phyloP scores from a whole-genome alignment of 2,797 vertebrate genomes.

The Melanotaenia parkinsoni region DNA sequence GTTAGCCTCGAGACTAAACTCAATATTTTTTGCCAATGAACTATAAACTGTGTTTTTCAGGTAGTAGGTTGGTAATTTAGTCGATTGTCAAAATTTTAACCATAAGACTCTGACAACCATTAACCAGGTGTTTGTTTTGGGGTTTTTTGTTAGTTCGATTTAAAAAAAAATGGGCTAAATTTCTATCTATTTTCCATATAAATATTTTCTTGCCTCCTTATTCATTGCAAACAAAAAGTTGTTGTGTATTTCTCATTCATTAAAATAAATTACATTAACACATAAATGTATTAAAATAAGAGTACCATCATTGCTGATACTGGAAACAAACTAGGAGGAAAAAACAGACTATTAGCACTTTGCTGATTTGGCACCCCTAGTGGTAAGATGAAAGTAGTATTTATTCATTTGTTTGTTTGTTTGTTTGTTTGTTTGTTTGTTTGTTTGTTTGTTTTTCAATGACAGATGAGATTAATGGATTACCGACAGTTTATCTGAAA shows the following conservation, averaged over 20 bases:
- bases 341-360: not conserved
- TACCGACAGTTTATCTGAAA: not conserved
- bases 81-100: not conserved
- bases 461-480: not conserved
- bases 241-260: not conserved
- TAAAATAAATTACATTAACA: not conserved
- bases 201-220: not conserved
- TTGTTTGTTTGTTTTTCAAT: not conserved
- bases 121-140: not conserved
- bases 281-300: too few relatives aligned
- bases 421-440: not conserved
- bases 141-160: too few relatives aligned
- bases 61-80: not conserved
- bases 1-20: too few relatives aligned
- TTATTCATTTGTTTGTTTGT: not conserved
- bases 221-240: not conserved
- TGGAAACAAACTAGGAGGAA: not conserved
- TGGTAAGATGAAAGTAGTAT: not conserved
- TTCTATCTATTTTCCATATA: not conserved
- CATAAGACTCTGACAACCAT: not conserved
- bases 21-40: not conserved
- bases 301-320: not conserved
- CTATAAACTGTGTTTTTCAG: not conserved
- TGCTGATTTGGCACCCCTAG: conserved; percentile 1
- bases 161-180: not conserved